phyloP scores from a whole-genome alignment of 2,888 invertebrate genomes.

The Pediacus dermestoides region DNA sequence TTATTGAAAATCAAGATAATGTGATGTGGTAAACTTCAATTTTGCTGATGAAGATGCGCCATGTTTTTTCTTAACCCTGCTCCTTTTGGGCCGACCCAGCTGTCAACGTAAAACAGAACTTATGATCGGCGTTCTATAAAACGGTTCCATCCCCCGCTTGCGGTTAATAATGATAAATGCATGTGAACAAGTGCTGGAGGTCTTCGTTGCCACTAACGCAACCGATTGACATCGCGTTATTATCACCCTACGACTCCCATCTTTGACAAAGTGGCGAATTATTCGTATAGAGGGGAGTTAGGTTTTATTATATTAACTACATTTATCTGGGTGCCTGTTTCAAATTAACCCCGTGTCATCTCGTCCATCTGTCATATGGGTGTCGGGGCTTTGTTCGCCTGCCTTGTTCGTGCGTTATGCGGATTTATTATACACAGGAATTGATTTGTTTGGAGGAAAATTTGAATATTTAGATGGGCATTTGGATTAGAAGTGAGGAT shows the following conservation, averaged over 20 bases:
- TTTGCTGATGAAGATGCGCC: conserved; percentile 1
- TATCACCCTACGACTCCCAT: conserved; percentile 22
- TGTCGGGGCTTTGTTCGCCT: conserved; percentile 12
- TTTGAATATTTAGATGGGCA: no score
- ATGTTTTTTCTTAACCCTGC: background rate
- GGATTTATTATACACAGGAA: no score
- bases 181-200: conserved; percentile 11
- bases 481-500: no score
- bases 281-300: conserved; percentile 28
- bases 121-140: conserved; percentile 15
- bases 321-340: conserved; percentile 45
- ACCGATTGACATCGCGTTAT: conserved; percentile 15
- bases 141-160: conserved; percentile 12
- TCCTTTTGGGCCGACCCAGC: conserved; percentile 11
- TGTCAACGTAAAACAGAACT: conserved; percentile 20
- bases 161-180: conserved; percentile 20
- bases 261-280: conserved; percentile 42
- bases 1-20: no score
- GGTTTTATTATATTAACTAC: conserved; percentile 45
- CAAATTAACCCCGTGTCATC: conserved; percentile 46
- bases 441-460: no score
- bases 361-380: conserved; percentile 42
- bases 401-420: no score
- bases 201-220: conserved; percentile 6
- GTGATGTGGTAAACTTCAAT: no score